Conservation (phyloP, 2,888 invertebrate species). For the Diarsia dahlii region DNA sequence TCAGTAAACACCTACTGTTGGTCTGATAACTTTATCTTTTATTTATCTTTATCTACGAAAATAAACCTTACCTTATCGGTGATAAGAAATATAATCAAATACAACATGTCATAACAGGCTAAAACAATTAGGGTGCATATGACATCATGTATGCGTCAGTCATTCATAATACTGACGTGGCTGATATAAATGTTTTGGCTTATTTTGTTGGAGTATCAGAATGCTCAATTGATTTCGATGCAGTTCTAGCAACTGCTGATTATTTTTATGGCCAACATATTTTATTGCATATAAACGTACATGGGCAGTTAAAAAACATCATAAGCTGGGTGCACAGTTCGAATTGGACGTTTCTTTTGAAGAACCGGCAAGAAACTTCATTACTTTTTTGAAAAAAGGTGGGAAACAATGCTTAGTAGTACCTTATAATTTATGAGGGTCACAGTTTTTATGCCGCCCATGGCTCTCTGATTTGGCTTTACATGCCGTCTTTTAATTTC, state of each 20-base stretch:
- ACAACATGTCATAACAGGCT: constrained; percentile 22
- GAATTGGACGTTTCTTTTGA: too few species aligned
- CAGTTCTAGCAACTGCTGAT: constrained; percentile 12
- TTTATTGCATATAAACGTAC: neutral
- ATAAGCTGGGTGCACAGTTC: too few species aligned
- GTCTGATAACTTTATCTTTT: constrained; percentile 43
- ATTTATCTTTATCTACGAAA: constrained; percentile 35
- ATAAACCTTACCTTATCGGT: constrained; percentile 13
- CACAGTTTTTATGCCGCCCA: too few species aligned
- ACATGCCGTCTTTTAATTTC: too few species aligned
- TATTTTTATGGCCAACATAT: neutral
- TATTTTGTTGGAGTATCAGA: constrained; percentile 10
- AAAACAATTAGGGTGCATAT: neutral
- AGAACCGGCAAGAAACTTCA: too few species aligned
- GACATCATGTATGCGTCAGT: constrained; percentile 21
- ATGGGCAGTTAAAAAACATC: too few species aligned
- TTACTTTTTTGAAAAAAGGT: too few species aligned
- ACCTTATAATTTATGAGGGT: too few species aligned
- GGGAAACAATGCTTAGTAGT: too few species aligned
- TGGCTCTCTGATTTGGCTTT: too few species aligned
- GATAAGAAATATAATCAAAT: constrained; percentile 26
- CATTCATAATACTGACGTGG: neutral
- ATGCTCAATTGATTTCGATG: constrained; percentile 4
- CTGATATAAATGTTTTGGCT: neutral
- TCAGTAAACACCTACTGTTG: constrained; percentile 29